Evolutionary conservation across 2,113 vertebrate species (phyloP).

Genomic region (Chloropsis hardwickii): DNA sequence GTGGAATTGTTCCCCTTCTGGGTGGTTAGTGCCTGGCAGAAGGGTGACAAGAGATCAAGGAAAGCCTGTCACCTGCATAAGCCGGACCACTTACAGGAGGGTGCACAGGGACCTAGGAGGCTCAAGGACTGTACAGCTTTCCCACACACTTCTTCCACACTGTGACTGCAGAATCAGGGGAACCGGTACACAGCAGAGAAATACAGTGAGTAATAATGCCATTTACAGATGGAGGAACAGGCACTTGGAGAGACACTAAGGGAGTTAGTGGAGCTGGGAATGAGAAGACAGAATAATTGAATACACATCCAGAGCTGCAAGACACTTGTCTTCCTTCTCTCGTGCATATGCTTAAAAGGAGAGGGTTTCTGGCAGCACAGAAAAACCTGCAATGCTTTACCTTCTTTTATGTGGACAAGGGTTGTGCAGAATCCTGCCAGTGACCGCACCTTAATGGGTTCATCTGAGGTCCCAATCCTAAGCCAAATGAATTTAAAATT

Average conservation of each 20-base stretch:
- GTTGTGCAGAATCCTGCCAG: background rate
- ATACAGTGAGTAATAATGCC: background rate
- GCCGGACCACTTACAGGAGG: background rate
- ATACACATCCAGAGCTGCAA: background rate
- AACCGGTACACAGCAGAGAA: background rate
- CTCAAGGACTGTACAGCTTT: background rate
- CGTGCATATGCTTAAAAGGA: background rate
- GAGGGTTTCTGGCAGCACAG: background rate
- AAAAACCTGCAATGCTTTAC: background rate
- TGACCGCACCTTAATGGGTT: background rate
- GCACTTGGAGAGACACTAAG: background rate
- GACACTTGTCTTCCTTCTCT: background rate
- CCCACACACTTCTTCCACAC: background rate
- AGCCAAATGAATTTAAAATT: constrained; percentile 23
- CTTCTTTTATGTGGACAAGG: background rate
- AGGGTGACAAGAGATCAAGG: background rate
- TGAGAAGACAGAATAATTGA: background rate
- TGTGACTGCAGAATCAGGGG: background rate
- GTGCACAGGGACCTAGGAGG: background rate
- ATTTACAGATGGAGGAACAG: background rate
- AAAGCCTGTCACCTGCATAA: background rate
- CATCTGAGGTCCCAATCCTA: background rate
- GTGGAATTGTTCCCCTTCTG: background rate
- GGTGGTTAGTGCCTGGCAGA: background rate
- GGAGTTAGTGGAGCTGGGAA: background rate